Evolutionary conservation across 2,888 invertebrate species (phyloP).

Genomic region (Julus scandinavius): DNA sequence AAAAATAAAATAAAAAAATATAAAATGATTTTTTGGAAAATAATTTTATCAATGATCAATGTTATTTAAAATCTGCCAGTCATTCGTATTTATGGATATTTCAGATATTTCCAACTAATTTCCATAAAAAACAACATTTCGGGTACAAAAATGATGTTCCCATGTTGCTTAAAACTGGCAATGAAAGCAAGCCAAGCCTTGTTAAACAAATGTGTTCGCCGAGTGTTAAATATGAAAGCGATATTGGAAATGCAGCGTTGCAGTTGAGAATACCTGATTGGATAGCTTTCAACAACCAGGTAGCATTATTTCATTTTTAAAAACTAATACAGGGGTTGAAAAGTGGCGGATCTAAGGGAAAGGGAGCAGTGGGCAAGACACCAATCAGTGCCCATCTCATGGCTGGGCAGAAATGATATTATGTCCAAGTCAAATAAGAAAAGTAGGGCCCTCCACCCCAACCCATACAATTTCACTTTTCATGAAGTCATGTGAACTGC

Average conservation of each 20-base stretch:
- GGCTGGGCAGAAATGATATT: too few relatives aligned
- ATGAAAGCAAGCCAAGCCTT: not conserved
- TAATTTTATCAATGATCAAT: not conserved
- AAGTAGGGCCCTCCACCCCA: too few relatives aligned
- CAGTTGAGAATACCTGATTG: constrained; percentile 52
- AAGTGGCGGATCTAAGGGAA: too few relatives aligned
- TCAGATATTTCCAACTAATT: constrained; percentile 27
- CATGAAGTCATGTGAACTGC: too few relatives aligned
- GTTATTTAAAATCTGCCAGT: not conserved
- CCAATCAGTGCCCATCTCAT: too few relatives aligned
- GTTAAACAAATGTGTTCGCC: not conserved
- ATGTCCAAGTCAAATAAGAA: too few relatives aligned
- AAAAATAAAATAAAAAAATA: too few relatives aligned
- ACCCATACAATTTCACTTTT: too few relatives aligned
- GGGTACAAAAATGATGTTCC: constrained; percentile 51
- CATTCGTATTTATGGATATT: not conserved
- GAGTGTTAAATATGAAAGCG: constrained; percentile 54
- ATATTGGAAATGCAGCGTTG: constrained; percentile 44
- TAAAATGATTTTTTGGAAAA: too few relatives aligned
- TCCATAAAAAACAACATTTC: constrained; percentile 51
- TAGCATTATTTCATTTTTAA: not conserved
- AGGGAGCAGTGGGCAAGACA: too few relatives aligned
- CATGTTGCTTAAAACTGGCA: not conserved
- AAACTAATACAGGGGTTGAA: not conserved
- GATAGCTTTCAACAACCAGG: constrained; percentile 54